Base-by-base conservation (phyloP, 2,797 vertebrate genomes). In the Meda fulgida region DNA sequence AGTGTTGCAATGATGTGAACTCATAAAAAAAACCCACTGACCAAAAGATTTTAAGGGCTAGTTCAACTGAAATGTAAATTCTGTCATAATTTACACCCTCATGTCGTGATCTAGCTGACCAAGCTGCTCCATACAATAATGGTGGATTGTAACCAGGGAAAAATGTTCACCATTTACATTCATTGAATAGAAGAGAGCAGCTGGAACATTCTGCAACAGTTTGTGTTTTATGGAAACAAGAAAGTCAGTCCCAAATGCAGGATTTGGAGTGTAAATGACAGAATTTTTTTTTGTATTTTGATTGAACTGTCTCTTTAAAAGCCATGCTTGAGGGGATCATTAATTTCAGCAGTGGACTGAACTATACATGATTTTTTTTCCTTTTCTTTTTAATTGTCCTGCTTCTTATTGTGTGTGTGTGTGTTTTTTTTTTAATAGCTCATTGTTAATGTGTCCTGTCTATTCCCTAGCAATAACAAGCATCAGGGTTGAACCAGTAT, bases 1-100 rank as follows among this genome's bases (percentile, higher is more conserved):
- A 69, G 73, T 84, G 63, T 84, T 84, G 63, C 73, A 70, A 63
- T 36, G 65, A 19, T 77, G 18, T 48, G 51, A 84, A 84, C 36
- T 36, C 5, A 19, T 7, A 21, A 67, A 67, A 51, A 67, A 7
- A 0, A 29, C 36, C 19, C 34, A 46, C 13, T 36, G 40, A 77
- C 76, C 9, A 4, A 67, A 65, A 66, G 3, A 40, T 55, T 83
- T 18, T 58, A 70, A 60, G 46, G 46, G 43, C 2, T 38, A 48
- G 60, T 48, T 79, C 14, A 63, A 9, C 6, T 60, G 7, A 63
- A 63, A 29, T 78, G 21, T 63, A 29, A 51, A 48, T 31, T 26
- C 4, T 46, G 26, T 79, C 18, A 14, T 63, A 5, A 43, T 31
- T 65, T 40, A n/a, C 8, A 63, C 36, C 34, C 19, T 75, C 48